Conservation (phyloP, 2,888 invertebrate species). For the Eupeodes latifasciatus region DNA sequence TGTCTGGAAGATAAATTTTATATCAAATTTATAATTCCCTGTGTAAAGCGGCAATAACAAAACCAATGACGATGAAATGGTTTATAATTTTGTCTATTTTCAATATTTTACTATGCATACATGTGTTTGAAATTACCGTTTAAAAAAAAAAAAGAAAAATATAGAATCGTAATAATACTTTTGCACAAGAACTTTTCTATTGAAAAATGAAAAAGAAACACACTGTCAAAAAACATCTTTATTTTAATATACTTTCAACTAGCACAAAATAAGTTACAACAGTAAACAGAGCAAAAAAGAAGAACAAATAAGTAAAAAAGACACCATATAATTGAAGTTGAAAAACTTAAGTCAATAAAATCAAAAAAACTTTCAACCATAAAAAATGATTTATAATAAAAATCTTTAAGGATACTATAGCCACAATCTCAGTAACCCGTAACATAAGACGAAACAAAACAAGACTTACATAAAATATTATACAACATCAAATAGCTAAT, state of each 20-base stretch:
- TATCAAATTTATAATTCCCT: neutral
- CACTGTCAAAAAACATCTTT: neutral
- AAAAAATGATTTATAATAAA: constrained; percentile 66
- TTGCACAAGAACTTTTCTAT: neutral
- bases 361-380: constrained; percentile 50
- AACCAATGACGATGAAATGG: neutral
- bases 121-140: neutral
- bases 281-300: neutral
- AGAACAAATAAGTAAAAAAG: neutral
- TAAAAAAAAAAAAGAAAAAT: neutral
- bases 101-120: neutral
- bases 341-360: constrained; percentile 48
- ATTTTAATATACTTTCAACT: neutral
- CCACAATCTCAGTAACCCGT: neutral
- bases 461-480: neutral
- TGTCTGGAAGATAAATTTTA: neutral
- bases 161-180: neutral
- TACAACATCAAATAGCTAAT: constrained; percentile 17
- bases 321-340: constrained; percentile 16
- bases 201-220: neutral
- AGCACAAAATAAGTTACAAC: neutral
- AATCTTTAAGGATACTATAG: constrained; percentile 27
- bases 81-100: constrained; percentile 7
- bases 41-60: neutral
- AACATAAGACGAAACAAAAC: too few relatives aligned